These are phyloP conservation scores for Agrotis ipsilon DNA, from an alignment of 2,888 invertebrate genomes.

Conservation along the genomic window DNA sequence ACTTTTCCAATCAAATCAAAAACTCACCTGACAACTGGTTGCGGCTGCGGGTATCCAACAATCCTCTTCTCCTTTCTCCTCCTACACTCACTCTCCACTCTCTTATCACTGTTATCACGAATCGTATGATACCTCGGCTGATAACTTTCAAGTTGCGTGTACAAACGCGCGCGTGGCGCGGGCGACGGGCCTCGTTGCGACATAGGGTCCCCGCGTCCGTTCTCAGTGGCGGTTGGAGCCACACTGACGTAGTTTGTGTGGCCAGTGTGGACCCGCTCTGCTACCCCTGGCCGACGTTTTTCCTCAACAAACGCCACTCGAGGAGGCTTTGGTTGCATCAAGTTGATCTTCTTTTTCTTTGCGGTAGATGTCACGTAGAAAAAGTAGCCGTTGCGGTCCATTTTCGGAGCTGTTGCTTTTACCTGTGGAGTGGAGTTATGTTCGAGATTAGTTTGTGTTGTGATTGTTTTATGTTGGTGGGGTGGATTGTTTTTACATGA, in stretches of 20 bases:
- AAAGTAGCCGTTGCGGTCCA: conserved; percentile 89
- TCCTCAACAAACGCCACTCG: conserved; percentile 86
- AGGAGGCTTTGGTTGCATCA: conserved; percentile 89
- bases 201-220: conserved; percentile 81
- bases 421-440: conserved; percentile 79
- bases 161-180: conserved; percentile 87
- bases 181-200: conserved; percentile 81
- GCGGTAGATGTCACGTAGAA: conserved; percentile 88
- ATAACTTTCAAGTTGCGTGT: conserved; percentile 89
- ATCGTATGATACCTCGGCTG: conserved; percentile 89
- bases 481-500: background rate
- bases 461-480: background rate
- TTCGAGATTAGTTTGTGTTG: conserved; percentile 19
- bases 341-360: conserved; percentile 90
- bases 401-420: conserved; percentile 87
- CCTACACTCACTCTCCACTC: conserved; percentile 87
- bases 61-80: conserved; percentile 82
- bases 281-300: conserved; percentile 84
- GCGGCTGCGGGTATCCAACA: conserved; percentile 74
- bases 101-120: conserved; percentile 87
- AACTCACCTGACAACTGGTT: conserved; percentile 80
- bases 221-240: conserved; percentile 78
- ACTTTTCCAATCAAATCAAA: conserved; percentile 4
- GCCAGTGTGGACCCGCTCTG: conserved; percentile 76
- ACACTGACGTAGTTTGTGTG: conserved; percentile 75